Percentiles rank a stretch among this genome's conserved stretches.
Evolutionary conservation across 2,888 invertebrate species (phyloP).

Genomic region (Perithous albicinctus): DNA sequence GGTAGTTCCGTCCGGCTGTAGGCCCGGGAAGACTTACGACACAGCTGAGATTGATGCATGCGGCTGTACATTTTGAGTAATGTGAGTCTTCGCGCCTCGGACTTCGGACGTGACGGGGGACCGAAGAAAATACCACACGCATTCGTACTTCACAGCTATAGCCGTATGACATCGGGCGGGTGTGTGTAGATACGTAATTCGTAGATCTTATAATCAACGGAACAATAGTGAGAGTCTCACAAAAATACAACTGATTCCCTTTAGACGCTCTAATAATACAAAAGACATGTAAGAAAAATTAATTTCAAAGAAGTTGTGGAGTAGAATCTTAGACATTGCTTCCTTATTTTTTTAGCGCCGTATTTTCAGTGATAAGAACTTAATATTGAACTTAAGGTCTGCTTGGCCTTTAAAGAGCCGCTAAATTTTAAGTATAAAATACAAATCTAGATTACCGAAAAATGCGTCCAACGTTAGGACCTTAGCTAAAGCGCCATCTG

Average conservation of each 20-base stretch:
- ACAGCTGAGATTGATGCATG: conserved; percentile 66
- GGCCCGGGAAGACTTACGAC: conserved; percentile 37
- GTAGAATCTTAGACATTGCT: too few relatives aligned
- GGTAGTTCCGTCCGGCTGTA: conserved; percentile 77
- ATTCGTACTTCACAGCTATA: conserved; percentile 42
- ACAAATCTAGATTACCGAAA: too few relatives aligned
- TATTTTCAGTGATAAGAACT: too few relatives aligned
- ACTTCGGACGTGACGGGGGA: conserved; percentile 59
- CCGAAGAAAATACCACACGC: conserved; percentile 55
- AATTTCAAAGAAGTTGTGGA: too few relatives aligned
- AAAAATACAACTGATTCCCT: neutral
- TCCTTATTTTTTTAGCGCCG: too few relatives aligned
- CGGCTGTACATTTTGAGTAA: conserved; percentile 81
- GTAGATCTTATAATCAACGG: neutral
- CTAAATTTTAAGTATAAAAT: too few relatives aligned
- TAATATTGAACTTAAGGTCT: too few relatives aligned
- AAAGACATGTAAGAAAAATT: too few relatives aligned
- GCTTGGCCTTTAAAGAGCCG: too few relatives aligned
- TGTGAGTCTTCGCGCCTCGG: conserved; percentile 76
- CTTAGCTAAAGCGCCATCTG: too few relatives aligned
- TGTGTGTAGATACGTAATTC: conserved; percentile 2
- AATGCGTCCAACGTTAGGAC: too few relatives aligned
- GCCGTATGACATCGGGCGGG: conserved; percentile 17
- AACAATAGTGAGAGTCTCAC: neutral
- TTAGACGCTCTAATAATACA: neutral